These are phyloP conservation scores for Hydrochoerus hydrochaeris DNA, from an alignment of 2,113 vertebrate genomes.

Conservation along the genomic window DNA sequence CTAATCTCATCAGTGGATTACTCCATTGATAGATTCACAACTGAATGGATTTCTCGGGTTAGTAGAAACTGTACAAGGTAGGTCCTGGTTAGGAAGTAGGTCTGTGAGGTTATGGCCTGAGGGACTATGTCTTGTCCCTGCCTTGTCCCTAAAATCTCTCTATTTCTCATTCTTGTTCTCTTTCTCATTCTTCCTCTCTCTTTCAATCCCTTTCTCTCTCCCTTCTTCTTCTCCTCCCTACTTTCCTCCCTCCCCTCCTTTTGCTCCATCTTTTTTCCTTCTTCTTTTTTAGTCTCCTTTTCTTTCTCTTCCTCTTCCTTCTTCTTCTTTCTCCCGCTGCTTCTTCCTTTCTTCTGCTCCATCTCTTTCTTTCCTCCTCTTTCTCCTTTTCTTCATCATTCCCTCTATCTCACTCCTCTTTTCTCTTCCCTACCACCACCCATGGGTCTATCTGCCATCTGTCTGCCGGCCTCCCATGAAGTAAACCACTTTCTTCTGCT, in stretches of 20 bases:
- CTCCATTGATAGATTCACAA: background rate
- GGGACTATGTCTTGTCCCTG: background rate
- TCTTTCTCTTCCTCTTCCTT: too few relatives aligned
- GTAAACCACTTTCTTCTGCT: background rate
- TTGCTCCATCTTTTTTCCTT: too few relatives aligned
- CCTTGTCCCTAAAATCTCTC: background rate
- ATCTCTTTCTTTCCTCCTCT: background rate
- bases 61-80: background rate
- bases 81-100: background rate
- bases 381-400: too few relatives aligned
- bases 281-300: too few relatives aligned
- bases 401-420: background rate
- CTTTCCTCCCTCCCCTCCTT: too few relatives aligned
- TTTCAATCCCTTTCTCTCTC: too few relatives aligned
- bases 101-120: background rate
- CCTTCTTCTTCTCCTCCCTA: background rate
- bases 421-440: background rate
- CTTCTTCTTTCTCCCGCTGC: too few relatives aligned
- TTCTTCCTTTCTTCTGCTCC: background rate
- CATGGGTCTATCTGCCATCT: too few relatives aligned
- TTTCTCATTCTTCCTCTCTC: background rate
- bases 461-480: background rate
- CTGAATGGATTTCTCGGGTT: too few relatives aligned
- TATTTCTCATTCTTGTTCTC: background rate
- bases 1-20: background rate